Base-by-base conservation (phyloP, 2,113 vertebrate species). In the Calidris pygmaea region DNA sequence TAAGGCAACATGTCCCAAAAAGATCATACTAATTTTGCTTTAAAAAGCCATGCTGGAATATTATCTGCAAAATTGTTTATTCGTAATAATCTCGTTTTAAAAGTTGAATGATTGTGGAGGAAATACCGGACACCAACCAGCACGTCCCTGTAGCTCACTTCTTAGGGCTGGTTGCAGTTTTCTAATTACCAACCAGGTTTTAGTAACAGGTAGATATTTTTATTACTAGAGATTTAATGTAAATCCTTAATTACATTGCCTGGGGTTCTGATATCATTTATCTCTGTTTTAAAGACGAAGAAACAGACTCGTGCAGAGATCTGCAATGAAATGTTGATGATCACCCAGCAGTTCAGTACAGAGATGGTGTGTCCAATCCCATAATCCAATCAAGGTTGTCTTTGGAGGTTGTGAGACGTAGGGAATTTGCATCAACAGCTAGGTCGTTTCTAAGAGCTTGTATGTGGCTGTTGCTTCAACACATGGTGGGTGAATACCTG, bases 11-110 rank as follows among this genome's bases (percentile, higher is more conserved):
- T 3, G 2, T 21, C 37, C 8, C 13, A 10, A 3, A 56, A 45
- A 26, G 23, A 55, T 32, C 9, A 3, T 4, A 2, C 4, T 34
- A 15, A 67, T 60, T 53, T 77, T 32, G 27, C 14, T 55, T 41
- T 75, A 75, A 11, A 27, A 27, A 32, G 34, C 23, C 30, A 2
- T 2, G 10, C 5, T 9, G 20, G 62, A 68, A 32, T 35, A 59
- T 2, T 26, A 32, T 15, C 30, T 59, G 63, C 20, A 23, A 34
- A 71, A 26, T 12, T 13, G 9, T 26, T 35, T 26, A 1, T 17
- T 27, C 1, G 0, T n/a, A 30, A 24, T 45, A 14, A 24, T 19
- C 14, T 48, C 7, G 0, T 3, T 48, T 41, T 4, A 10, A 7
- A 73, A 55, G 23, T 6, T 27, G 19, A 14, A 19, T 14, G 6